Evolutionary conservation across 2,888 invertebrate genomes (phyloP), one percentile per base, ranked within the genome.

Genomic region (Epistrophe grossulariae): DNA sequence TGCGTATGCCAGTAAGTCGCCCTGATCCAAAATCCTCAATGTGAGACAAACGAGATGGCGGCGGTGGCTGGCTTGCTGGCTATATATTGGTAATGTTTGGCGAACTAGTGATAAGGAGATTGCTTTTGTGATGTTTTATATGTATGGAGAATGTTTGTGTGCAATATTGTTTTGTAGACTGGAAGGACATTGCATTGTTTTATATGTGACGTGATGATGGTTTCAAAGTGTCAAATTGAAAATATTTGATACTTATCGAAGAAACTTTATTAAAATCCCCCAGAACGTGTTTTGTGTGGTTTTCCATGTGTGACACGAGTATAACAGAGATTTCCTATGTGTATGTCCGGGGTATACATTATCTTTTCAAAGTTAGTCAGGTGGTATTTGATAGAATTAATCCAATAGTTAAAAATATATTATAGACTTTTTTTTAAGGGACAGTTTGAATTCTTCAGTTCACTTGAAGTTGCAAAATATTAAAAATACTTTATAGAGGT

Each of bases 211-310:
- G 24, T 38, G 60, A 31, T 28, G 66, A 31, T 74, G 24, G 19
- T 13, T 40, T 35, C n/a, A 5, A 43, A 62, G 62, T 43, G 57
- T 31, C 35, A 71, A 77, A 82, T 82, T 77, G 77, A 71, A 79
- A 79, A 80, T 73, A 73, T 77, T 84, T 73, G 81, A 84, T 84
- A 55, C 60, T 68, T 62, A 84, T 80, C 81, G 31, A 43, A 62
- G 62, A 43, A 76, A 45, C 50, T 72, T 84, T 84, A 84, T 84
- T 84, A 55, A 71, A 84, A 80, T 84, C 45, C 45, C 38, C 17
- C n/a, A 11, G 13, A 24, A 19, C 38, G 55, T 31, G 31, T 31
- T 31, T n/a, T n/a, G n/a, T 24, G 7, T 31, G 31, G 31, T 31
- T 31, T 31, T 31, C 6, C 31, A 31, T 31, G 31, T 31, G 31